Evolutionary conservation across 1,140 invertebrate species (phyloP).

Genomic region (Drosophila sechellia): DNA sequence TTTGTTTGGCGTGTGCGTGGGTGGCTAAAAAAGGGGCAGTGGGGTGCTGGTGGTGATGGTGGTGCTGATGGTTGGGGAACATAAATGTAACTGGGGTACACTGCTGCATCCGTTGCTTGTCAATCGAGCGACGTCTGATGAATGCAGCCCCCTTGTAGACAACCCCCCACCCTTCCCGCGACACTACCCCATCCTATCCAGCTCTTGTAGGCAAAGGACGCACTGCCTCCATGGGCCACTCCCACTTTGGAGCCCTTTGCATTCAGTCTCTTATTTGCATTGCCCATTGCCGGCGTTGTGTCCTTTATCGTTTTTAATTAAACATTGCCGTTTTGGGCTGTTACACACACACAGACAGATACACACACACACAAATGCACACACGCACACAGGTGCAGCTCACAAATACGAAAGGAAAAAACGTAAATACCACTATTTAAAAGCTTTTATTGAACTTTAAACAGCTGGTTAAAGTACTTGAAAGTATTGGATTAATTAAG

Average conservation of each 20-base stretch:
- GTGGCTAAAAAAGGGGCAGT: not conserved
- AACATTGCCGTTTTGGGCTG: slow-evolving; percentile 73
- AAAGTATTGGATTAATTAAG: no score
- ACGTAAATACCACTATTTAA: not conserved
- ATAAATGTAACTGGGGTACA: slow-evolving; percentile 46
- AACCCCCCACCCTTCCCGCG: not conserved
- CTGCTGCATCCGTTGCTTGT: slow-evolving; percentile 42
- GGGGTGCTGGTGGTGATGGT: not conserved
- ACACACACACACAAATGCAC: slow-evolving; percentile 10
- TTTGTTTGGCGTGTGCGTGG: slow-evolving; percentile 36
- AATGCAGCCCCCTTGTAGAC: slow-evolving; percentile 6
- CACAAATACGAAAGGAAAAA: not conserved
- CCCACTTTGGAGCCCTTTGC: not conserved
- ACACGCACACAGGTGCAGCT: slow-evolving; percentile 8
- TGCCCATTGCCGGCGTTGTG: slow-evolving; percentile 45
- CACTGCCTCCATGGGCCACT: no score
- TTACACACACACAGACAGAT: slow-evolving; percentile 26
- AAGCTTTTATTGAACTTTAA: not conserved
- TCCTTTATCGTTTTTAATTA: slow-evolving; percentile 76
- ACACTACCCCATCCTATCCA: no score
- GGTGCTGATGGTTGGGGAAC: not conserved
- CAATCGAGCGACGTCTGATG: slow-evolving; percentile 38
- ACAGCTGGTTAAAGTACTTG: no score
- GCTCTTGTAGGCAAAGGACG: not conserved
- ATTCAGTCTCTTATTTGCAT: slow-evolving; percentile 56